Percentiles rank a stretch among this genome's conserved stretches.
phyloP scores from a whole-genome alignment of 2,888 invertebrate genomes.

The Hypomecis punctinalis region DNA sequence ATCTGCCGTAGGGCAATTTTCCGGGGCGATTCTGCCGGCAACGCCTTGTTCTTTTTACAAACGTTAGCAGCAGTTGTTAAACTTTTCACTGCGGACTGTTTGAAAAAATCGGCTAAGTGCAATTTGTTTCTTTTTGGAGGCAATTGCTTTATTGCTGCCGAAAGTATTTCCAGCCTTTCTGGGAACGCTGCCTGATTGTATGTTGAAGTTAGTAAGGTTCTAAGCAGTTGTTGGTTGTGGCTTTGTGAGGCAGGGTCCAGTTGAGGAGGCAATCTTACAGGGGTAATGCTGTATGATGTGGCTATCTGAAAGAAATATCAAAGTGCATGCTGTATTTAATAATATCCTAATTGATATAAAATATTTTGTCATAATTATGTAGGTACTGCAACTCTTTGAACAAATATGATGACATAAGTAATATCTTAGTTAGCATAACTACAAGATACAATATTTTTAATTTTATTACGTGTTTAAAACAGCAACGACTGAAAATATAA shows the following conservation, averaged over 20 bases:
- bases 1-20: neutral
- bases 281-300: constrained; percentile 18
- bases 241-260: constrained; percentile 6
- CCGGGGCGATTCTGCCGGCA: constrained; percentile 1
- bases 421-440: no score
- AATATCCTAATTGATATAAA: no score
- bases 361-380: no score
- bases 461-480: no score
- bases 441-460: no score
- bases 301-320: constrained; percentile 36
- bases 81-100: constrained; percentile 56
- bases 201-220: constrained; percentile 23
- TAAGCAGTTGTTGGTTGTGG: constrained; percentile 28
- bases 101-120: constrained; percentile 54
- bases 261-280: constrained; percentile 16
- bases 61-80: constrained; percentile 51
- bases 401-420: no score
- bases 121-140: constrained; percentile 46
- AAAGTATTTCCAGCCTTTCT: constrained; percentile 48
- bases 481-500: no score
- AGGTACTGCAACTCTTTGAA: no score
- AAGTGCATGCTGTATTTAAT: no score
- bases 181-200: constrained; percentile 38
- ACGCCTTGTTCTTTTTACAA: constrained; percentile 32
- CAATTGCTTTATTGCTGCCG: constrained; percentile 48